Conservation (phyloP, 2,797 vertebrate species). For the Pithecia hirsuta region DNA sequence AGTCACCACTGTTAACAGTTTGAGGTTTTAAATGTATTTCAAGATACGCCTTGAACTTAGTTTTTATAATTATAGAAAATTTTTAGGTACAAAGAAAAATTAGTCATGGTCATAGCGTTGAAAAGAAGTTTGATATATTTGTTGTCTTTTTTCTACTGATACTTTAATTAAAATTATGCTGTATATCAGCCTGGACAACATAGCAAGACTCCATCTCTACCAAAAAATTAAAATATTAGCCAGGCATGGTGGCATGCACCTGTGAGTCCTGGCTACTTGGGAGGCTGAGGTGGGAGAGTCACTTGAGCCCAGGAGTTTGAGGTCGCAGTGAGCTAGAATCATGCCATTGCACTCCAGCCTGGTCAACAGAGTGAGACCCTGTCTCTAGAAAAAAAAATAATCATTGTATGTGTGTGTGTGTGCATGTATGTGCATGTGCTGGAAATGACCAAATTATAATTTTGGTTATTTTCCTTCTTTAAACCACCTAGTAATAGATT, state of each 20-base stretch:
- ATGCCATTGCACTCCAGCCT: neutral
- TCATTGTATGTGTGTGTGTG: too few species aligned
- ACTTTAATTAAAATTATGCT: neutral
- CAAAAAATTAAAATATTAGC: neutral
- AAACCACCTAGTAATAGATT: neutral
- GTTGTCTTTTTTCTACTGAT: constrained; percentile 1
- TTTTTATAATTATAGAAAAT: constrained; percentile 33
- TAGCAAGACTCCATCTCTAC: neutral
- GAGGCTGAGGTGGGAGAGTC: neutral
- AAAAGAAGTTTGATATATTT: neutral
- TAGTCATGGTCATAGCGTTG: neutral
- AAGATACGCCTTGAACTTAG: neutral
- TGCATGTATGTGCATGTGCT: accelerated
- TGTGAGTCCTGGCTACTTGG: neutral
- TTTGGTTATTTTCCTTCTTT: constrained; percentile 15
- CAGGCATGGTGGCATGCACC: neutral
- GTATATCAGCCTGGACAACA: neutral
- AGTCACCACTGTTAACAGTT: constrained; percentile 18
- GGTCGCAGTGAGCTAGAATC: neutral
- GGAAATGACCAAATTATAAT: neutral
- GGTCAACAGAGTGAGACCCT: neutral
- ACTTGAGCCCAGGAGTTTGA: neutral
- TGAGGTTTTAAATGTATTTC: constrained; percentile 33
- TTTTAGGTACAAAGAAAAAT: constrained; percentile 5
- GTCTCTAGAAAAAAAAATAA: neutral